phyloP scores from a whole-genome alignment of 1,140 invertebrate species.

The Hyposmocoma kahamanoa region DNA sequence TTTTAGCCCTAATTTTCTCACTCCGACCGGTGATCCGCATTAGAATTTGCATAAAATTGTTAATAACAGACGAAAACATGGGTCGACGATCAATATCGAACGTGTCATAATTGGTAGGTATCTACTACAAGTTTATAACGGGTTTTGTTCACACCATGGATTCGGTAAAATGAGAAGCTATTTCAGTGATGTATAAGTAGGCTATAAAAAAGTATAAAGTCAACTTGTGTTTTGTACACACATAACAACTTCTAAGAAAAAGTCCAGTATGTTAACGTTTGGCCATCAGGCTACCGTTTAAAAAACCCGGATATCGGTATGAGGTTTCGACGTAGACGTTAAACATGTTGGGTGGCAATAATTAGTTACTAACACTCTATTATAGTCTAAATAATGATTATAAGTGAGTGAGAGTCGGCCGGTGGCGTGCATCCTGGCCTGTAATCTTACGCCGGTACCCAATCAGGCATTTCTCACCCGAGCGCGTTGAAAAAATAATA shows the following conservation, averaged over 20 bases:
- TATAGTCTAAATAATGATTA: slow-evolving; percentile 63
- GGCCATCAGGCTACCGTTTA: no score
- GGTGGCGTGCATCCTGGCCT: slow-evolving; percentile 52
- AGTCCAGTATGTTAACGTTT: no score
- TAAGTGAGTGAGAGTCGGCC: slow-evolving; percentile 50
- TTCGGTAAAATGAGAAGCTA: no score
- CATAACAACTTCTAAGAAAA: no score
- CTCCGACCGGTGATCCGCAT: slow-evolving; percentile 46
- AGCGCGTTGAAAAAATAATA: slow-evolving; percentile 70
- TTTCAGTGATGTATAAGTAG: no score
- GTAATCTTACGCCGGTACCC: slow-evolving; percentile 64
- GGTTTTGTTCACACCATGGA: no score
- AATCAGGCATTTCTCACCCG: slow-evolving; percentile 71
- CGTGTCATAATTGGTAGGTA: slow-evolving; percentile 43
- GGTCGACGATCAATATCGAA: slow-evolving; percentile 43
- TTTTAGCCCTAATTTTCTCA: slow-evolving; percentile 49
- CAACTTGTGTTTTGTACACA: no score
- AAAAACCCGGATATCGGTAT: no score
- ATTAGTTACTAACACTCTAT: slow-evolving; percentile 63
- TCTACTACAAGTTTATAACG: slow-evolving; percentile 32
- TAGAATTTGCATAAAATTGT: slow-evolving; percentile 59
- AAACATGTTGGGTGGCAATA: slow-evolving; percentile 53
- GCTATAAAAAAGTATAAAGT: not conserved
- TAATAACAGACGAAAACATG: no score
- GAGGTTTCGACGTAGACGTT: not conserved